Evolutionary conservation across 2,113 vertebrate species (phyloP), one percentile per base, ranked within the genome.

Genomic region (Gobiocypris rarus): DNA sequence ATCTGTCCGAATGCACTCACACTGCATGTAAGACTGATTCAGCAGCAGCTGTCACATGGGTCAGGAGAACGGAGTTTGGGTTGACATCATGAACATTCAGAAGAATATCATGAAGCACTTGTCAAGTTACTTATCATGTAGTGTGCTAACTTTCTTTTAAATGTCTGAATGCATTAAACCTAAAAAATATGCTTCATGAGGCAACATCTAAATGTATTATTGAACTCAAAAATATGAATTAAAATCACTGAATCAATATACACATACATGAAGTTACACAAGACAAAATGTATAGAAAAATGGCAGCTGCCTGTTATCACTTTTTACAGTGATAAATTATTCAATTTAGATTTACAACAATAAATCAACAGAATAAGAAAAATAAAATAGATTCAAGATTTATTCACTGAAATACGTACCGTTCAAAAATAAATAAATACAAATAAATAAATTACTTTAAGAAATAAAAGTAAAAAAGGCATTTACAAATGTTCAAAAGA

Each of bases 41-140:
- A 77, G 84, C 76, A 34, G 38, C 76, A 86, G 69, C 87, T 81
- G 67, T 45, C 87, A 86, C 2, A 4, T 69, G 31, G 11, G 45
- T 38, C 28, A 48, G 43, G 61, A 34, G 6, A 34, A 45, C 4
- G 5, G 50, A 7, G 31, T 34, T 45, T 52, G 19, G 7, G 41
- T 4, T 63, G 58, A 65, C n/a, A 45, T 19, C 24, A 69, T 8
- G 5, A 52, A 63, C 26, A 69, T 9, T 34, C 14, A 22, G 38
- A 8, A 19, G 43, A 8, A 34, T 67, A n/a, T 52, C 17, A 77
- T 77, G 28, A 1, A 4, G 0, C 52, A 17, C 26, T 50, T n/a
- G 43, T n/a, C n/a, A n/a, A n/a, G n/a, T n/a, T n/a, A n/a, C n/a
- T n/a, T n/a, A n/a, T n/a, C n/a, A n/a, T n/a, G n/a, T n/a, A n/a